A percentile compares a stretch with the other conserved stretches of the same genome.
Evolutionary conservation across 2,113 vertebrate genomes (phyloP).

Genomic region (Carollia perspicillata): DNA sequence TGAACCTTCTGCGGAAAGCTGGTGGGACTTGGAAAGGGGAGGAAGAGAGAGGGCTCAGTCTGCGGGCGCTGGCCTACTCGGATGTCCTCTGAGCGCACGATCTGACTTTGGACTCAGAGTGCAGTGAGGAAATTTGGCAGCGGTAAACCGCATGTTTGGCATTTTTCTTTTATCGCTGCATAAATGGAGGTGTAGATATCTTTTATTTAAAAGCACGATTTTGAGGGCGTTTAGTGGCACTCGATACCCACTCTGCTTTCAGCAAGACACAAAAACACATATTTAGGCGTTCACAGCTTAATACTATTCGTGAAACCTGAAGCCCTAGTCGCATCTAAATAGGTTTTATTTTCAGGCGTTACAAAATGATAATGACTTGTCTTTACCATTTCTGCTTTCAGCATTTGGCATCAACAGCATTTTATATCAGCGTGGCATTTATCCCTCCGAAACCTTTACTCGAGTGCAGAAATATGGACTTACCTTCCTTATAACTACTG

Average conservation of each 20-base stretch:
- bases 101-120: neutral
- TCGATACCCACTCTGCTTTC: neutral
- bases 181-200: neutral
- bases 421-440: conserved; percentile 96
- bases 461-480: conserved; percentile 94
- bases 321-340: neutral
- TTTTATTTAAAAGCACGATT: neutral
- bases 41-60: too few relatives aligned
- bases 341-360: neutral
- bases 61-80: neutral
- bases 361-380: neutral
- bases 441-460: conserved; percentile 94
- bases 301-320: neutral
- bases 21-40: neutral
- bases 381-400: conserved; percentile 64
- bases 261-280: neutral
- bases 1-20: neutral
- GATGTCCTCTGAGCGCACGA: neutral
- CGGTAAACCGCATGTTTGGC: neutral
- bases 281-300: neutral
- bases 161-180: neutral
- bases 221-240: neutral
- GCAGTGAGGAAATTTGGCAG: neutral
- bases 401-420: conserved; percentile 98
- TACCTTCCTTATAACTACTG: conserved; percentile 92